Evolutionary conservation across 2,888 invertebrate genomes (phyloP).

Genomic region (Masnerella sp.): DNA sequence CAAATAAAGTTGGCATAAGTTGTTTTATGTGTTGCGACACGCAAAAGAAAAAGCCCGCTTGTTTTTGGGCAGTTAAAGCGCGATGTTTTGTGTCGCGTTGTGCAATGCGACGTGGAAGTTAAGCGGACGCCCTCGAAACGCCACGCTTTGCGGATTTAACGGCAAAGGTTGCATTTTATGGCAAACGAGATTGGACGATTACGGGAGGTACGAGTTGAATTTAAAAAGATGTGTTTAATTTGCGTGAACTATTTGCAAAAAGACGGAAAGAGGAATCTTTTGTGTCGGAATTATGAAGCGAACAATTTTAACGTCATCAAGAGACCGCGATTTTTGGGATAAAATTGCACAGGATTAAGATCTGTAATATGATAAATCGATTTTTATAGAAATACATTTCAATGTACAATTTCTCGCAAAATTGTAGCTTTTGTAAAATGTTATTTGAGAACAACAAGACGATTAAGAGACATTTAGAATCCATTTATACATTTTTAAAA

Average conservation of each 20-base stretch:
- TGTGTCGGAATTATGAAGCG: slow-evolving; percentile 13
- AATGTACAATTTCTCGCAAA: no score
- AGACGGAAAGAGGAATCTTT: slow-evolving; percentile 14
- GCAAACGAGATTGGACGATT: slow-evolving; percentile 49
- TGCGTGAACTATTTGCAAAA: slow-evolving; percentile 25
- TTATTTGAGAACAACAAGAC: no score
- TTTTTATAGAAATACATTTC: no score
- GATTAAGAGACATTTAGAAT: no score
- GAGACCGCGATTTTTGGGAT: not conserved
- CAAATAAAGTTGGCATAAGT: slow-evolving; percentile 21
- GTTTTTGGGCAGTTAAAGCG: slow-evolving; percentile 25
- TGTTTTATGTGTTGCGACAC: slow-evolving; percentile 24
- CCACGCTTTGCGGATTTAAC: slow-evolving; percentile 27
- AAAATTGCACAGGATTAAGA: slow-evolving; percentile 13
- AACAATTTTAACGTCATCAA: slow-evolving; percentile 20
- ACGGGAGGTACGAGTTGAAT: slow-evolving; percentile 22
- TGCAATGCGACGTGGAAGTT: slow-evolving; percentile 38
- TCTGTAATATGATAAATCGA: not conserved
- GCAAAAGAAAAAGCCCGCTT: slow-evolving; percentile 26
- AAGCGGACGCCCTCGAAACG: slow-evolving; percentile 20
- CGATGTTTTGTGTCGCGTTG: slow-evolving; percentile 34
- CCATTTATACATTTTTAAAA: no score
- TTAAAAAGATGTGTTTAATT: slow-evolving; percentile 39
- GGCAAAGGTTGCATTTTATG: slow-evolving; percentile 42
- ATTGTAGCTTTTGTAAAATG: no score